These are phyloP conservation scores for Lepidurus apus DNA, from an alignment of 1,140 invertebrate genomes.

Conservation along the genomic window DNA sequence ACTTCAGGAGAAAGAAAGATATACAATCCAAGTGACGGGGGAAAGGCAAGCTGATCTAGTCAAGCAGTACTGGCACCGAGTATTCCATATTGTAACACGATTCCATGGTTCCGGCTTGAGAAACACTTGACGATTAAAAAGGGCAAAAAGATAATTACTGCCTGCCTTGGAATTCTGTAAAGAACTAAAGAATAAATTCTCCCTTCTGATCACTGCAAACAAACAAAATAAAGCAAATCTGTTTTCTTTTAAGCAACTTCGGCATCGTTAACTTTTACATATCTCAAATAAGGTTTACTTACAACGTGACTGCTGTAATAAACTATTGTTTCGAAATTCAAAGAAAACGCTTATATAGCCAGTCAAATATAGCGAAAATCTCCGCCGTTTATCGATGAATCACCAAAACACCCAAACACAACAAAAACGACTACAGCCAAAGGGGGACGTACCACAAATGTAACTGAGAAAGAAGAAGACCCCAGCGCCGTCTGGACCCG, in stretches of 20 bases:
- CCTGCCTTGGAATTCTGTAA: no score
- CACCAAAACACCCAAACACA: slow-evolving; percentile 8
- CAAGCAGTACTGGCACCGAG: not conserved
- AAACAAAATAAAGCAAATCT: not conserved
- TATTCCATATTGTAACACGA: slow-evolving; percentile 19
- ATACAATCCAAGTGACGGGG: not conserved
- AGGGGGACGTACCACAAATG: not conserved
- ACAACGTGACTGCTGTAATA: not conserved
- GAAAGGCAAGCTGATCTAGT: slow-evolving; percentile 19
- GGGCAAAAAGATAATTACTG: not conserved
- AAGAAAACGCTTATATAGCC: not conserved
- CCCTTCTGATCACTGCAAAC: slow-evolving; percentile 2
- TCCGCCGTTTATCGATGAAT: slow-evolving; percentile 20
- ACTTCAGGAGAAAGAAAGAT: not conserved
- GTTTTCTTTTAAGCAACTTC: no score
- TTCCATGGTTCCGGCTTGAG: not conserved
- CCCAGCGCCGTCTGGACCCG: not conserved
- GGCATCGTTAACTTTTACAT: no score
- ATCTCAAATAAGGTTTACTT: not conserved
- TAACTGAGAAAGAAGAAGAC: not conserved
- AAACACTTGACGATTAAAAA: not conserved
- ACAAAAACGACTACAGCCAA: slow-evolving; percentile 14
- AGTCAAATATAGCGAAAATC: slow-evolving; percentile 9
- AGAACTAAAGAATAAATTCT: not conserved
- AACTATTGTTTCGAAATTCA: not conserved